Base-by-base conservation (phyloP, 2,113 vertebrate species). In the Rana temporaria region DNA sequence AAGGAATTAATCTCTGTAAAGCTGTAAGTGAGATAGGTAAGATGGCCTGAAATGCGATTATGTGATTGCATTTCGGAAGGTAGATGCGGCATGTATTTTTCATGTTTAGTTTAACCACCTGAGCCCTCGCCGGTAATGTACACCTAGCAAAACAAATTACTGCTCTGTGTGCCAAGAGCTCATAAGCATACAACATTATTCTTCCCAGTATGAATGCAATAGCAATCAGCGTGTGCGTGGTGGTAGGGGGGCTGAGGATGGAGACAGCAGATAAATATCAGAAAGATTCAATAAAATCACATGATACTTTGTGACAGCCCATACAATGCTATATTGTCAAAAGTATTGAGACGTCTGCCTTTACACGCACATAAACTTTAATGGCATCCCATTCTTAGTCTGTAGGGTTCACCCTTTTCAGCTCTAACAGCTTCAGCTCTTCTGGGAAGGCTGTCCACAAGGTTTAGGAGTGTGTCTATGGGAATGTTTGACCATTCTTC, bases 1-100 rank as follows among this genome's bases (percentile, higher is more conserved):
- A 92, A 95, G 95, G 96, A 97, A 98, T 98, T 98, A 98, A 99
- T 98, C 96, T 97, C 96, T 95, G 96, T 97, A 96, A 98, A 95
- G 93, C 91, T 92, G 87, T 93, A 94, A 95, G 94, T 88, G 94
- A 94, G 93, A 90, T 94, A 95, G 96, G 95, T 96, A 95, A 94
- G 94, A 96, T 92, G 95, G 95, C 93, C 94, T 92, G 88, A 94
- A 97, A 95, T 95, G 92, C 91, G 94, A 95, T 95, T 95, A 94
- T 90, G 90, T 91, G 90, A 91, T 92, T 90, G 90, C 90, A 93
- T 95, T 93, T 93, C 91, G 93, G 84, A 90, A 90, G 89, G 87
- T 89, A 93, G 92, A 92, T 90, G 90, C 89, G 87, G 89, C 89
- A 87, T 93, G 90, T 93, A 93, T 97, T 95, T 95, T 96, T 94